Conservation (phyloP, 2,888 invertebrate species). For the Lasioglossum oenotherae region DNA sequence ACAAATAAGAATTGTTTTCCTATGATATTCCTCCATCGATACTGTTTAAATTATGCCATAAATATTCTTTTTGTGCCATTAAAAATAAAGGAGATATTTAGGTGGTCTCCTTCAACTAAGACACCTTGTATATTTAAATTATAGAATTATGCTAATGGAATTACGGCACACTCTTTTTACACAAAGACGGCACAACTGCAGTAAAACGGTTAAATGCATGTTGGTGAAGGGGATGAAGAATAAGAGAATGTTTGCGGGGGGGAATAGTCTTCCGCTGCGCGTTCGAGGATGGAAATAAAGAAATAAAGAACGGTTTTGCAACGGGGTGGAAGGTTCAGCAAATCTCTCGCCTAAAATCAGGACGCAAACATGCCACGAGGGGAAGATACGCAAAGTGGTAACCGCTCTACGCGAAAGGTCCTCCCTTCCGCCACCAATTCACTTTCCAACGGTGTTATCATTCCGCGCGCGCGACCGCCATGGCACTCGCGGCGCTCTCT, state of each 20-base stretch:
- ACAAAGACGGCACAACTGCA: background rate
- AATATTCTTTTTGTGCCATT: too few species aligned
- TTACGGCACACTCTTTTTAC: too few species aligned
- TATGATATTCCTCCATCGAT: too few species aligned
- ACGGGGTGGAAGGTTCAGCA: constrained; percentile 55
- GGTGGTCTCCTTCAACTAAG: too few species aligned
- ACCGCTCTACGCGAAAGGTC: constrained; percentile 77
- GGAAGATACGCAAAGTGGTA: constrained; percentile 77
- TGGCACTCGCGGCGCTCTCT: constrained; percentile 40
- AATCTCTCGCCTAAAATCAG: constrained; percentile 67
- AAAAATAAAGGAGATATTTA: too few species aligned
- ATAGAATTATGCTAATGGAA: too few species aligned
- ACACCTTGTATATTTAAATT: too few species aligned
- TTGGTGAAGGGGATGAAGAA: background rate
- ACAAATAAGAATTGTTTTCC: too few species aligned
- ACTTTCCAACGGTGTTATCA: constrained; percentile 74
- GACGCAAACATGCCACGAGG: constrained; percentile 63
- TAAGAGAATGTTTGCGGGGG: background rate
- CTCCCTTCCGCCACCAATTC: constrained; percentile 75
- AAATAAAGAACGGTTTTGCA: constrained; percentile 7
- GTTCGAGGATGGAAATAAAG: constrained; percentile 6
- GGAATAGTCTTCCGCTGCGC: background rate
- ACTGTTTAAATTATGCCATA: too few species aligned
- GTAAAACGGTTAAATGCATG: background rate
- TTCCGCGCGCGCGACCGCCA: constrained; percentile 53